Base-by-base conservation (phyloP, 2,797 vertebrate species). In the Cyprinodon diabolis region DNA sequence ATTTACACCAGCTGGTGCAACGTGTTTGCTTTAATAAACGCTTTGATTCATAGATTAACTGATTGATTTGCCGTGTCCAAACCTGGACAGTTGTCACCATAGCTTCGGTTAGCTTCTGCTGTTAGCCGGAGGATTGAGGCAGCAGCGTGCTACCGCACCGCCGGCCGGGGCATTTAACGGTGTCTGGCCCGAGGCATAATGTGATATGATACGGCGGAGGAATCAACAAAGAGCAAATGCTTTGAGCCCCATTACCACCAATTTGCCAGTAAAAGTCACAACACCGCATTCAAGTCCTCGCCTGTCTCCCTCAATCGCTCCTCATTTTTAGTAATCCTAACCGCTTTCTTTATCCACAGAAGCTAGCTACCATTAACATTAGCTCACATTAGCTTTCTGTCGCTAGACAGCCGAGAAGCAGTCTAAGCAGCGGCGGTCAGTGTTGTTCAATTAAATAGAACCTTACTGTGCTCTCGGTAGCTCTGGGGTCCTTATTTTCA, bases 311-410 rank as follows among this genome's bases (percentile, higher is more conserved):
- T 74, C 72, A 76, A 76, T 71, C 81, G 43, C 37, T 66, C 57
- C 52, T 49, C n/a, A 49, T 69, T 14, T 65, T 8, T 69, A 30
- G 35, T 66, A 13, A 60, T 69, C 82, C 74, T 75, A 82, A 58
- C 77, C 78, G 74, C 77, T 91, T 88, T 90, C 87, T 90, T 86
- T 82, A 84, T 84, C 85, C 87, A 92, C 87, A 86, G 84, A 87
- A 92, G 90, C 90, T 85, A 87, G 87, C 87, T 85, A 83, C 86
- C 75, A 57, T 80, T 74, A 68, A 37, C 71, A 76, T 82, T 89
- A 86, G 88, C 89, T 52, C 45, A 3, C 15, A 65, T 70, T 86
- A 84, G 86, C 80, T 69, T 13, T 40, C 68, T n/a, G 58, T 21
- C 48, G 74, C 76, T 79, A 80, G 1, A 74, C 37, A 43, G 35